Evolutionary conservation across 2,797 vertebrate genomes (phyloP).

Genomic region (Setipinna tenuifilis): DNA sequence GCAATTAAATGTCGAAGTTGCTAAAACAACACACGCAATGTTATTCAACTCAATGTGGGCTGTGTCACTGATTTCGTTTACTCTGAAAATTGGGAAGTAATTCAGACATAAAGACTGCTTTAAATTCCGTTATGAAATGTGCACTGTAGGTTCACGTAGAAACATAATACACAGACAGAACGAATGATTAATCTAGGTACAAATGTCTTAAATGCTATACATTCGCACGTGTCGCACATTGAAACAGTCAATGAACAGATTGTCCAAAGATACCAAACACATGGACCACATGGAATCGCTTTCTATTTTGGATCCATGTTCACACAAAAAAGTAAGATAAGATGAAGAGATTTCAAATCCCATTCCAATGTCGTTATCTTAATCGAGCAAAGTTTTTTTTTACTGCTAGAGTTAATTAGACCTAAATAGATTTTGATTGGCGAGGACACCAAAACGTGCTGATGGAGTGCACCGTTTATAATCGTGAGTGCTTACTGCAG

Average conservation of each 20-base stretch:
- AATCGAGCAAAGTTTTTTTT: too few species aligned
- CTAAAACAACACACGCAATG: neutral
- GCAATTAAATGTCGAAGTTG: neutral
- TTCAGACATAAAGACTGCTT: neutral
- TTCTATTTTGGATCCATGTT: neutral
- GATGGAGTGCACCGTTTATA: too few species aligned
- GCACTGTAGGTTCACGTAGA: neutral
- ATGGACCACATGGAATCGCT: neutral
- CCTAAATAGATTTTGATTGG: too few species aligned
- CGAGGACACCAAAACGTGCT: too few species aligned
- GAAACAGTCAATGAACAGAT: neutral
- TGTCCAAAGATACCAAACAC: too few species aligned
- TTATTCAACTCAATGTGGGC: neutral
- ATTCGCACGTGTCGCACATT: constrained; percentile 1
- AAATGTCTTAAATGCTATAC: neutral
- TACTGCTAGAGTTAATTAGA: too few species aligned
- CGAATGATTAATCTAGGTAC: neutral
- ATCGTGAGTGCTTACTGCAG: too few species aligned
- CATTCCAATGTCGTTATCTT: too few species aligned
- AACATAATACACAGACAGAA: neutral
- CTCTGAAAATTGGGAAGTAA: neutral
- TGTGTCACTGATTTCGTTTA: neutral
- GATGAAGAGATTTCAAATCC: neutral
- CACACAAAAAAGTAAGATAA: neutral
- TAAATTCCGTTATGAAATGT: neutral